Evolutionary conservation across 1,140 invertebrate species (phyloP).

Genomic region (Apolygus lucorum): DNA sequence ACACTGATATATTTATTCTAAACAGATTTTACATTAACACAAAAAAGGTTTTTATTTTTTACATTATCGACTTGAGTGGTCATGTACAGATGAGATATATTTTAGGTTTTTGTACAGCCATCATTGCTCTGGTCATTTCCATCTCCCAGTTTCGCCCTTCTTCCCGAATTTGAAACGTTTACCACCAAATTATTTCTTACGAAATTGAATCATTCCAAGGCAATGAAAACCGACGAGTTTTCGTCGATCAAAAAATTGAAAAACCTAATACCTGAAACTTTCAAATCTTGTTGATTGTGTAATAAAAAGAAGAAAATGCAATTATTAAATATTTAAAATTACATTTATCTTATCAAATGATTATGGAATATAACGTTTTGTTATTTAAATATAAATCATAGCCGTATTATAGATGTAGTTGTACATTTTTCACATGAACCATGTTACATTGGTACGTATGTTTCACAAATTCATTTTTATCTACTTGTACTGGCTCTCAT

Average conservation of each 20-base stretch:
- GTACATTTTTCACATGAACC: neutral
- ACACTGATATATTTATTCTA: slow-evolving; percentile 26
- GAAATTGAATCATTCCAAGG: neutral
- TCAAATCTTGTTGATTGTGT: no score
- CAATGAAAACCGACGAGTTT: neutral
- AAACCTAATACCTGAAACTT: no score
- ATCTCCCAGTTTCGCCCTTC: neutral
- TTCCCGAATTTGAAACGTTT: neutral
- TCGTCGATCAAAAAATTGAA: no score
- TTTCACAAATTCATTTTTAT: neutral
- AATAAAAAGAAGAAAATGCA: no score
- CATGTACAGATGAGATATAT: slow-evolving; percentile 26
- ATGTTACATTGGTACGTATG: neutral
- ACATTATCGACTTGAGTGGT: slow-evolving; percentile 21
- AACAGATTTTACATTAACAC: slow-evolving; percentile 25
- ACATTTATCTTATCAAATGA: no score
- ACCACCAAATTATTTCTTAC: neutral
- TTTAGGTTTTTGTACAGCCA: slow-evolving; percentile 27
- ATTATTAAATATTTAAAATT: no score
- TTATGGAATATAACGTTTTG: no score
- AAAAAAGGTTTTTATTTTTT: slow-evolving; percentile 25
- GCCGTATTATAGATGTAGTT: neutral
- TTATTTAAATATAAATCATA: neutral
- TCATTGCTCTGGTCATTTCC: neutral
- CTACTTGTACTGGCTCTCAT: no score